Evolutionary conservation across 2,113 vertebrate species (phyloP).

Genomic region (Mixornis gularis): DNA sequence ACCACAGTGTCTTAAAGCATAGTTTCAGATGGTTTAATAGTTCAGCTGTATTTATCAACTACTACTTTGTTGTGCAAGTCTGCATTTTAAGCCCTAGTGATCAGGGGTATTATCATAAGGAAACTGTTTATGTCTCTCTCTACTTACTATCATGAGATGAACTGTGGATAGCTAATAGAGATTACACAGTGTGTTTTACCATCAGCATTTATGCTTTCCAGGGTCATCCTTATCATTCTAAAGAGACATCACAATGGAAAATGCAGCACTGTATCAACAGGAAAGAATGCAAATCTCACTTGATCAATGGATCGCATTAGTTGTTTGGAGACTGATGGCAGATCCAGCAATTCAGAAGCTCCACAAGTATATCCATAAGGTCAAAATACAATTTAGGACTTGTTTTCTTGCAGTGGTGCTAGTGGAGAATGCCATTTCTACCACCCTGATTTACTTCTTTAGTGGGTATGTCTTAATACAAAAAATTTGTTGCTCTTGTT

Average conservation of each 20-base stretch:
- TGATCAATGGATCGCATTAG: slow-evolving; percentile 14
- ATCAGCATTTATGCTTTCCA: neutral
- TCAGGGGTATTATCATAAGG: neutral
- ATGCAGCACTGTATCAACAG: neutral
- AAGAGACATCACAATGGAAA: slow-evolving; percentile 5
- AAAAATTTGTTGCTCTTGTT: slow-evolving; percentile 4
- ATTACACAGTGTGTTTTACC: neutral
- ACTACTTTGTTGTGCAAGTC: neutral
- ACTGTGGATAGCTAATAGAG: slow-evolving; percentile 4
- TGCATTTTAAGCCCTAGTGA: slow-evolving; percentile 12
- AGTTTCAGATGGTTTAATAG: neutral
- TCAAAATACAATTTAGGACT: slow-evolving; percentile 1
- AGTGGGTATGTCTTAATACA: neutral
- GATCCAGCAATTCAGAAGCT: neutral
- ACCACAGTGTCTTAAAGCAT: neutral
- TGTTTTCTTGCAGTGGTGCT: neutral
- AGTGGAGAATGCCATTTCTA: neutral
- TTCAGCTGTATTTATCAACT: neutral
- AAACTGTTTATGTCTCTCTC: slow-evolving; percentile 1
- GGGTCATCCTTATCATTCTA: neutral
- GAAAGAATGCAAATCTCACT: slow-evolving; percentile 7
- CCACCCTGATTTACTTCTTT: slow-evolving; percentile 3
- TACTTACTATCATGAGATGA: slow-evolving; percentile 8
- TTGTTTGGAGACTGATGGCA: neutral
- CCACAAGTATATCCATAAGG: neutral